Base-by-base conservation (phyloP, 2,113 vertebrate genomes). In the Myotis davidii region DNA sequence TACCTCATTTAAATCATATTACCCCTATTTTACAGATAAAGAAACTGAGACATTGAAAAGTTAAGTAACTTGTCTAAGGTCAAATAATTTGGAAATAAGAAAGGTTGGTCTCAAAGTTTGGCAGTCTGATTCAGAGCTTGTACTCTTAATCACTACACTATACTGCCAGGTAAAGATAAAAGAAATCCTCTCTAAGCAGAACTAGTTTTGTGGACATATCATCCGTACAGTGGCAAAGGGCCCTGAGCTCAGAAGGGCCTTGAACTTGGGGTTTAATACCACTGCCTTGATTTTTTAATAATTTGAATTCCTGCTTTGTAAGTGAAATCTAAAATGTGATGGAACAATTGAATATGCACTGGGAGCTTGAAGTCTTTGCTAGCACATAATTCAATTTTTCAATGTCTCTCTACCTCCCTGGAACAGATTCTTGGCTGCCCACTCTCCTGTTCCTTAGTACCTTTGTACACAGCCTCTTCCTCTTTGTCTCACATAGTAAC, bases 161-260 rank as follows among this genome's bases (percentile, higher is more conserved):
- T 67, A n/a, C 6, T 84, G 64, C 72, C 6, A 56, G 23, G 83
- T 29, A 77, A 91, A 91, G 25, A 72, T 34, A 48, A 96, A 77
- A 94, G 18, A 86, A 95, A 90, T n/a, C 20, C 2, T 83, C 18
- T 79, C 23, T 76, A 70, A 92, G 37, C n/a, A 96, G 34, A 45
- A 48, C 29, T 95, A 29, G 18, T 10, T 83, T 86, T 29, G 27
- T 25, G 14, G 7, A 42, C 16, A 61, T 82, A 34, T 45, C 12
- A 14, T 85, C 32, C 74, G 17, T 16, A 5, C 13, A 48, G 7
- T 32, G 50, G 50, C 59, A 61, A 25, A 91, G 11, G 17, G 34
- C 18, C 39, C 14, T 69, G 27, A 72, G 39, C 27, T 92, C n/a
- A 76, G 37, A 92, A 90, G 81, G 14, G 3, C 37, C 37, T 34